phyloP scores from a whole-genome alignment of 2,797 vertebrate genomes.

The Malacoctenus gilli region DNA sequence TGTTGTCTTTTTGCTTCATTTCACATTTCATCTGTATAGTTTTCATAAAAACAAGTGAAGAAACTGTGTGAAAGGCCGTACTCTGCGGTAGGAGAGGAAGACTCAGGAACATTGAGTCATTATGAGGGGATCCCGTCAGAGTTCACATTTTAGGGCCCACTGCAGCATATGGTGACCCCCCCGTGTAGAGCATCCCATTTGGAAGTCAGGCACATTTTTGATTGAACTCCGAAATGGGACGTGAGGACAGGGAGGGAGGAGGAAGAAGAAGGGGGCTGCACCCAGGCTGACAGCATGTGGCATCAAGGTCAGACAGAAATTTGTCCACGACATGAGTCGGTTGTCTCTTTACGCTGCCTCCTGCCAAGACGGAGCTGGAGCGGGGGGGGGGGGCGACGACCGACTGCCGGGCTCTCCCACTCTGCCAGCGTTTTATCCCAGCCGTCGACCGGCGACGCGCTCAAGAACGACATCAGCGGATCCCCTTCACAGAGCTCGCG shows the following conservation, averaged over 20 bases:
- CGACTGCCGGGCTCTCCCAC: slow-evolving; percentile 29
- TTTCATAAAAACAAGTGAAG: no score
- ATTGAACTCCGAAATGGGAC: slow-evolving; percentile 24
- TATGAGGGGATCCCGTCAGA: slow-evolving; percentile 9
- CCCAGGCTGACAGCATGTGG: slow-evolving; percentile 5
- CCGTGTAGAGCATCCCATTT: slow-evolving; percentile 8
- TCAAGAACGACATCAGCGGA: not conserved
- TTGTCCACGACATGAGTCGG: slow-evolving; percentile 8
- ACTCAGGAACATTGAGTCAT: slow-evolving; percentile 21
- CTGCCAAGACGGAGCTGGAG: slow-evolving; percentile 42
- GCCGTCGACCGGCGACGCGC: slow-evolving; percentile 8
- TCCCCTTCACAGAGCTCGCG: not conserved
- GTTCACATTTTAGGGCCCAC: slow-evolving; percentile 19
- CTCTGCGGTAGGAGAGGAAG: no score
- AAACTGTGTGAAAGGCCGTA: no score
- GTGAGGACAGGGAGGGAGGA: not conserved
- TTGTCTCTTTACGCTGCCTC: slow-evolving; percentile 22
- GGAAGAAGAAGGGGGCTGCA: slow-evolving; percentile 13
- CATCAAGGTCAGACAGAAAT: slow-evolving; percentile 46
- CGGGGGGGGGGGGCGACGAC: no score
- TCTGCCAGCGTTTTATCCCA: slow-evolving; percentile 15
- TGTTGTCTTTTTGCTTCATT: no score
- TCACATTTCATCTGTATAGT: no score
- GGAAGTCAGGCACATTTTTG: slow-evolving; percentile 8
- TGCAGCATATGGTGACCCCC: slow-evolving; percentile 23